Conservation (phyloP, 2,113 vertebrate genomes). For the Labeo rohita region DNA sequence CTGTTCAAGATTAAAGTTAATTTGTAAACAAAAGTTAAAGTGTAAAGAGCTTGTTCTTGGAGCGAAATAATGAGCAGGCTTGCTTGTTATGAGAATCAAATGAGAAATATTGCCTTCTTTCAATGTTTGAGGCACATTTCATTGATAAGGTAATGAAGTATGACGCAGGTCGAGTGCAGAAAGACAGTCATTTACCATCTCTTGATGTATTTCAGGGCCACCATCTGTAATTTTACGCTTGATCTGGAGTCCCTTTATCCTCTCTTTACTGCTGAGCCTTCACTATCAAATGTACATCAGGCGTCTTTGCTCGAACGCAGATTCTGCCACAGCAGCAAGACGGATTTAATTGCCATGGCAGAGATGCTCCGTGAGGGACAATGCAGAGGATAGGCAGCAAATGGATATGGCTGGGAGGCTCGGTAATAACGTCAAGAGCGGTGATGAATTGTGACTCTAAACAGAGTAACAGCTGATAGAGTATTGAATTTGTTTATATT, state of each 20-base stretch:
- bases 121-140: slow-evolving; percentile 71
- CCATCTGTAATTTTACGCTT: slow-evolving; percentile 80
- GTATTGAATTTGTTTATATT: slow-evolving; percentile 42
- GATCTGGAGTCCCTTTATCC: slow-evolving; percentile 74
- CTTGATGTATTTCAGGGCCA: slow-evolving; percentile 68
- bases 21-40: not conserved
- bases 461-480: slow-evolving; percentile 33
- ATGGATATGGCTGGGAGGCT: slow-evolving; percentile 35
- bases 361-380: slow-evolving; percentile 40
- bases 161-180: slow-evolving; percentile 68
- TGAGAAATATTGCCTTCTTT: slow-evolving; percentile 58
- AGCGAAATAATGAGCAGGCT: slow-evolving; percentile 34
- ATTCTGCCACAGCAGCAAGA: slow-evolving; percentile 69
- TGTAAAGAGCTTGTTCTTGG: not conserved
- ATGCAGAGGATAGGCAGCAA: slow-evolving; percentile 26
- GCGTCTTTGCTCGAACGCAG: slow-evolving; percentile 62
- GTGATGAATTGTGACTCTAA: slow-evolving; percentile 30
- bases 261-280: slow-evolving; percentile 65
- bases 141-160: slow-evolving; percentile 78
- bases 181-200: slow-evolving; percentile 75
- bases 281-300: slow-evolving; percentile 72
- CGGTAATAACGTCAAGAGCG: slow-evolving; percentile 10
- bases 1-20: slow-evolving; percentile 9
- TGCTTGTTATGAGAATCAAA: slow-evolving; percentile 65
- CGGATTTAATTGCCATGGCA: slow-evolving; percentile 59